These are phyloP conservation scores for Mustela nigripes DNA, from an alignment of 2,113 vertebrate genomes.

Conservation along the genomic window DNA sequence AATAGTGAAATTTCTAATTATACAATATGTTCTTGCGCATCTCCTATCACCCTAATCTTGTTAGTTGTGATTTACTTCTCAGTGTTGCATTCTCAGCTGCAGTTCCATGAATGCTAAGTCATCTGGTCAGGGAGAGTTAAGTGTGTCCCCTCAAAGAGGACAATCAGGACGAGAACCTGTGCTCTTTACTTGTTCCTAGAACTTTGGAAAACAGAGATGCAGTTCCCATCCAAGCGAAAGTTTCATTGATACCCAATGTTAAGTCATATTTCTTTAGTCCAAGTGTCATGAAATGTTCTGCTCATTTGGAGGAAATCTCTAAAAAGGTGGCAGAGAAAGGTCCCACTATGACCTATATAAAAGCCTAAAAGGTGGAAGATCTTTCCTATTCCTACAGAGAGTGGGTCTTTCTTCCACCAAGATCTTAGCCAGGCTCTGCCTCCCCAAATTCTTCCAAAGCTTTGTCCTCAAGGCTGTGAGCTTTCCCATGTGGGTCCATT, in stretches of 20 bases:
- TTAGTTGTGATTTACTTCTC: not conserved
- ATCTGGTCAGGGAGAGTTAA: not conserved
- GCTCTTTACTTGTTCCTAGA: not conserved
- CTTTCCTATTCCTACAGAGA: not conserved
- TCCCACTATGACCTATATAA: not conserved
- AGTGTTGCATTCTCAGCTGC: not conserved
- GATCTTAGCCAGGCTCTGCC: not conserved
- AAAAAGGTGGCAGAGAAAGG: not conserved
- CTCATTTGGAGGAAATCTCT: not conserved
- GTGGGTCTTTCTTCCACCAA: not conserved
- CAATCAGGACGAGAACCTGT: not conserved
- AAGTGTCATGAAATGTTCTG: not conserved
- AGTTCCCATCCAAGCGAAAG: not conserved
- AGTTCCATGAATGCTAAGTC: not conserved
- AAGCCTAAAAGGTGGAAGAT: not conserved
- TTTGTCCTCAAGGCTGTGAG: not conserved
- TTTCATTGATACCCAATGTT: not conserved
- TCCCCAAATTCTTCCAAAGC: not conserved
- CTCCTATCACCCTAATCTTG: not conserved
- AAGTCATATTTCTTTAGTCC: not conserved
- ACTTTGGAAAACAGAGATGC: not conserved
- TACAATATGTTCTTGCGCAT: not conserved
- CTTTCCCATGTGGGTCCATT: not conserved
- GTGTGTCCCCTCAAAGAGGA: not conserved
- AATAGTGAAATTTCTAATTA: not conserved